Conservation (phyloP, 2,113 vertebrate genomes). For the Isichthys henryi region DNA sequence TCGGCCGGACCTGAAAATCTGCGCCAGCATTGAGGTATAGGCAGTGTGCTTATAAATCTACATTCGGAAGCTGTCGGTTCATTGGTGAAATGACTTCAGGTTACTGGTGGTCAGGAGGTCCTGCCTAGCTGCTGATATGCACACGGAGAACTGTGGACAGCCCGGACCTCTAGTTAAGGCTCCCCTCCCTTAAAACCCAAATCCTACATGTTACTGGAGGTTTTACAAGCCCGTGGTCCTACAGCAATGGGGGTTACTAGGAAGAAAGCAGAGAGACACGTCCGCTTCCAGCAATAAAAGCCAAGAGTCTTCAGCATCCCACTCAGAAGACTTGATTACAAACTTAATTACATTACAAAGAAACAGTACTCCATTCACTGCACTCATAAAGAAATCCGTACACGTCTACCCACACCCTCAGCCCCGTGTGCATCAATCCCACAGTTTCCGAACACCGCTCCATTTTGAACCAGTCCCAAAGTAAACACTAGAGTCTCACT, state of each 20-base stretch:
- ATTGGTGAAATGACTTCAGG: not conserved
- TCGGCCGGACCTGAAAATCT: not conserved
- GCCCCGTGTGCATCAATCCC: not conserved
- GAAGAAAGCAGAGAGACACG: not conserved
- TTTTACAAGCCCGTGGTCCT: not conserved
- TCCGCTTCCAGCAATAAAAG: not conserved
- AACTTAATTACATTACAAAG: not conserved
- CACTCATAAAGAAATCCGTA: conserved; percentile 22
- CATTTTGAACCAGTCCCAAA: conserved; percentile 20
- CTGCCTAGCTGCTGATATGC: not conserved
- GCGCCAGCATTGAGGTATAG: not conserved
- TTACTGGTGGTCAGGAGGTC: not conserved
- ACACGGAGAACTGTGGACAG: not conserved
- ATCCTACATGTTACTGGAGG: not conserved
- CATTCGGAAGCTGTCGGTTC: not conserved
- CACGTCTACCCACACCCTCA: conserved; percentile 2
- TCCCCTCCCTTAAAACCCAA: not conserved
- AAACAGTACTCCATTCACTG: not conserved
- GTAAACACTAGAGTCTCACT: conserved; percentile 24
- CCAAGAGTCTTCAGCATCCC: not conserved
- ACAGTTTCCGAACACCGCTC: not conserved
- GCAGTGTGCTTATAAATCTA: not conserved
- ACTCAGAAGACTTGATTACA: not conserved
- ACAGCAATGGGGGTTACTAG: not conserved
- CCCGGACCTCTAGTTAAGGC: not conserved